Base-by-base conservation (phyloP, 2,797 vertebrate species). In the Galaxias olidus region DNA sequence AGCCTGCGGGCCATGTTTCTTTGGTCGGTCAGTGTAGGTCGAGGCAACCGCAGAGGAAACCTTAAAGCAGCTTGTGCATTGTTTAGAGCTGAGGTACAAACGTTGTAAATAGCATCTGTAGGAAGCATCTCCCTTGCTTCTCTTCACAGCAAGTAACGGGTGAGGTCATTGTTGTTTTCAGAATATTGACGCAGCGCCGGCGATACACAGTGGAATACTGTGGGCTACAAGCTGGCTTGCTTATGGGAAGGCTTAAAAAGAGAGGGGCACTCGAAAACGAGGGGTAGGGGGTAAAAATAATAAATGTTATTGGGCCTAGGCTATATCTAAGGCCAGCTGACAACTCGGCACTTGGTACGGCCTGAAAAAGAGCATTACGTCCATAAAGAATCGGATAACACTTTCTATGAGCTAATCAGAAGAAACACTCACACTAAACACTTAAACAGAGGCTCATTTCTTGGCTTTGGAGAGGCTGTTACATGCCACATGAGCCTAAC, bases 61-160 rank as follows among this genome's bases (percentile, higher is more conserved):
- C 82, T 72, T 68, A 61, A 66, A 20, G 20, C 59, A 59, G 69
- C 49, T 69, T 62, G 11, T 41, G 30, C 71, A 71, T 66, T 60
- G 73, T 78, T 85, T 76, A 77, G 66, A 72, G 74, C 75, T 49
- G 45, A 78, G 44, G 4, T 15, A 41, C 30, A 42, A 81, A 10
- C 4, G 45, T 46, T 86, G 55, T 68, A 78, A 79, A 83, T 81
- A 88, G 80, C 81, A 72, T 18, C 18, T 15, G 1, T 20, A 84
- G 73, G 80, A 84, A 86, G 80, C 47, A 0, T 49, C 52, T 40
- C 51, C 14, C 52, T 59, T 53, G 17, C 69, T 17, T 59, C 56
- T 71, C 30, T 65, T 69, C 14, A 12, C 30, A n/a, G 19, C 13
- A 10, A 20, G 19, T 8, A 1, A 53, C n/a, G 30, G 49, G 50